Evolutionary conservation across 2,797 vertebrate genomes (phyloP), one percentile per base, ranked within the genome.

Genomic region (Anguilla obscura): DNA sequence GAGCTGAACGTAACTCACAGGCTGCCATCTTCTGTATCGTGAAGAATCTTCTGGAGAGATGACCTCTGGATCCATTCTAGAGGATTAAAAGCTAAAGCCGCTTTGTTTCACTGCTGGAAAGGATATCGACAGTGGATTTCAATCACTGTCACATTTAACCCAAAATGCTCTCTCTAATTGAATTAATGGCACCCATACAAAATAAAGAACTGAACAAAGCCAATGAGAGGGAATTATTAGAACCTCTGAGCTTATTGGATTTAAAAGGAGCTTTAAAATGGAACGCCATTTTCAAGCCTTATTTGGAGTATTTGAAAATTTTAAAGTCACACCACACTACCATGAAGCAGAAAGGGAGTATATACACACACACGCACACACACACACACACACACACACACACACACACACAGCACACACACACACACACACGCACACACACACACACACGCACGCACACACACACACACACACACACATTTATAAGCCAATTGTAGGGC

Each of bases 1-100:
- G 36, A 5, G 1, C 58, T 63, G 18, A 63, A 63, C 21, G 4
- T 24, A 69, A 30, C 4, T 69, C 66, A 69, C 27, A 27, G 66
- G 66, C 6, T 1, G 5, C 4, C 1, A 21, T 24, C 36, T 48
- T 40, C 6, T 21, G 36, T 80, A 21, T 48, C 45, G 4, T 80
- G 36, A 40, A 21, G 16, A 40, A 40, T 79, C 3, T 79, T 79
- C 74, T 18, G 66, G 2, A 21, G 36, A 80, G 18, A 18, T 9
- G 40, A 30, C 40, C 76, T 27, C 16, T 5, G 76, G 76, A 40
- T 8, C 76, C 76, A 27, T 80, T 45, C 16, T 2, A 7, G 40
- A 7, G 76, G 76, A 80, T 80, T 80, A 80, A 80, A 80, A 80
- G 76, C 76, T 16, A 24, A 8, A 80, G 76, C 76, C 45, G 24